Conservation (phyloP, 92 coral and sea anemone species). For the Phenganax marumi region DNA sequence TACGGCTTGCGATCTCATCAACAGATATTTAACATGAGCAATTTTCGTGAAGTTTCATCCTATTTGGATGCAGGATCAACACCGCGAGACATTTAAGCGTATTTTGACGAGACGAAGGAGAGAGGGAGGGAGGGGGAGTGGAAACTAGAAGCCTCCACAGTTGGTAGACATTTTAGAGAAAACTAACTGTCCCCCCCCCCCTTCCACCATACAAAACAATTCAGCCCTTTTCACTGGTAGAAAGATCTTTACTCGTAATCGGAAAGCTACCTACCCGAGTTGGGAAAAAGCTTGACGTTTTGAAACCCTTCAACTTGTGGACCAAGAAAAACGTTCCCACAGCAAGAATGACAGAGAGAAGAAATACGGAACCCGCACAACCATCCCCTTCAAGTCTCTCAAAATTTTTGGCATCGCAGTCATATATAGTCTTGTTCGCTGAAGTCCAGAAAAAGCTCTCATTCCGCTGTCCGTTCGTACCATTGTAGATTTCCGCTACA, state of each 20-base stretch:
- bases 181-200: too few relatives aligned
- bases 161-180: too few relatives aligned
- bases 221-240: not conserved
- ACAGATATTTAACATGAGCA: too few relatives aligned
- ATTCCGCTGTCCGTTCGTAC: slow-evolving; percentile 27
- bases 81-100: too few relatives aligned
- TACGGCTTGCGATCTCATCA: too few relatives aligned
- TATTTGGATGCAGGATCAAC: too few relatives aligned
- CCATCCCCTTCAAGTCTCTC: slow-evolving; percentile 68
- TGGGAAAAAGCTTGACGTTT: slow-evolving; percentile 81
- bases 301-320: slow-evolving; percentile 75
- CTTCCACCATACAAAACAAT: too few relatives aligned
- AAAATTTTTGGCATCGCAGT: slow-evolving; percentile 36
- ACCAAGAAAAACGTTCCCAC: slow-evolving; percentile 87
- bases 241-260: not conserved
- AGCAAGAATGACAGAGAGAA: slow-evolving; percentile 72
- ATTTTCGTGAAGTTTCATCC: too few relatives aligned
- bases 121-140: too few relatives aligned
- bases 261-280: slow-evolving; percentile 65
- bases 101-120: too few relatives aligned
- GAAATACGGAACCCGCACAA: slow-evolving; percentile 77
- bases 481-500: not conserved
- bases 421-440: slow-evolving; percentile 24
- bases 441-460: not conserved
- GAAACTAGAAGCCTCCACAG: too few relatives aligned